Base-by-base conservation (phyloP, 2,888 invertebrate genomes). In the Cryptus armator region DNA sequence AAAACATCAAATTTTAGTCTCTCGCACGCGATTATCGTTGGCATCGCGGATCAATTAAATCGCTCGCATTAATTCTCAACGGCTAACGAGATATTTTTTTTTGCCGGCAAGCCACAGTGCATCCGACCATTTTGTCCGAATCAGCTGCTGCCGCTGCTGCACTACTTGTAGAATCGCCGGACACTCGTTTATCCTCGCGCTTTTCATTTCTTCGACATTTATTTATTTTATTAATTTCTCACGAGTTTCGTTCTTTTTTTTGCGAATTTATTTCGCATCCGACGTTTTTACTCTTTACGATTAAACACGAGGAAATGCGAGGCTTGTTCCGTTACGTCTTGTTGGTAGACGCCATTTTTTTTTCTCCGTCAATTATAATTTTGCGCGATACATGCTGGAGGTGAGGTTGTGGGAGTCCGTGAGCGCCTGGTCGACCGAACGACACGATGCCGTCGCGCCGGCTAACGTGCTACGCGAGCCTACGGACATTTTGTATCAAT, bases 71-170 rank as follows among this genome's bases (percentile, higher is more conserved):
- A n/a, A 32, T 62, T 62, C 19, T 0, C 29, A 32, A 62, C 62
- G 6, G 29, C 62, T 7, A 10, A 29, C 32, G 62, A 29, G 62
- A 62, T 62, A 32, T 32, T 62, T 74, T 46, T 53, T 32, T n/a
- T 76, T 71, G 82, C 85, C 85, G 85, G 85, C 79, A 82, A 85
- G 71, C 74, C 79, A 84, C 86, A 87, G 87, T 84, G 87, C 81
- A 78, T 83, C 87, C 89, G 88, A 90, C 89, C 91, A 91, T 91
- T 90, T 91, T 90, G 89, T 90, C 87, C 87, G 88, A 89, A 87
- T 91, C 91, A 91, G 90, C 90, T 91, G 90, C 88, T 85, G 86
- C 88, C 86, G 53, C 24, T 16, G 16, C 32, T 37, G 72, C 76
- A 53, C 79, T 72, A 90, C 87, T 91, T 88, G 90, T 62, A 87